Evolutionary conservation across 2,113 vertebrate genomes (phyloP).

Genomic region (Anas platyrhynchos): DNA sequence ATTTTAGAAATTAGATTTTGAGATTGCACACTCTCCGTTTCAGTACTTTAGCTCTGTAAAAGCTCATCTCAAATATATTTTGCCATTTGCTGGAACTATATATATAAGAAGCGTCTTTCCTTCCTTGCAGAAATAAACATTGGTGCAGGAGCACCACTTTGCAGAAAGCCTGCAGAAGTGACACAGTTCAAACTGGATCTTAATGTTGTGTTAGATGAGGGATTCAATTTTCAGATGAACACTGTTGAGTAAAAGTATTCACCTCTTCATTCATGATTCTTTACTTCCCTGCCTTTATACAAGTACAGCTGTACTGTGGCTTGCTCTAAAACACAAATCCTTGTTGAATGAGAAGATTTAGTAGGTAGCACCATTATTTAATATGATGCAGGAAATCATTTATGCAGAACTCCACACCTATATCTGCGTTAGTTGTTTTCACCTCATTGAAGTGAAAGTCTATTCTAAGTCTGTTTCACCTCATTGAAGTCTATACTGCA

Average conservation of each 20-base stretch:
- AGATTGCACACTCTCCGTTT: conserved; percentile 51
- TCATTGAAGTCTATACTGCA: not conserved
- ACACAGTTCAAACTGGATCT: not conserved
- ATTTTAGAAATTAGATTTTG: conserved; percentile 74
- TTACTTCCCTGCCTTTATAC: not conserved
- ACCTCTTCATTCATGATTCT: not conserved
- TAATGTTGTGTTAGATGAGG: not conserved
- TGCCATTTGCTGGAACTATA: conserved; percentile 39
- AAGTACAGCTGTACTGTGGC: not conserved
- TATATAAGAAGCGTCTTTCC: conserved; percentile 44
- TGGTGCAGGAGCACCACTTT: not conserved
- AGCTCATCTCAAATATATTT: conserved; percentile 35
- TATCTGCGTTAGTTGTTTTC: not conserved
- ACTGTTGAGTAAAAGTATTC: not conserved
- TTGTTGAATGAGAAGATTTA: not conserved
- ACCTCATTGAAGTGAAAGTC: not conserved
- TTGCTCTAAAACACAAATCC: not conserved
- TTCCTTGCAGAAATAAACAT: conserved; percentile 52
- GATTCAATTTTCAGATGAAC: not conserved
- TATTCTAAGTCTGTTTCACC: not conserved
- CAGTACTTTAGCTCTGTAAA: conserved; percentile 64
- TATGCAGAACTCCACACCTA: not conserved
- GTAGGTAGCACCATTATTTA: not conserved
- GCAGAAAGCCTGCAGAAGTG: not conserved
- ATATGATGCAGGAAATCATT: not conserved